phyloP scores from a whole-genome alignment of 2,888 invertebrate genomes.

The Clunio marinus region DNA sequence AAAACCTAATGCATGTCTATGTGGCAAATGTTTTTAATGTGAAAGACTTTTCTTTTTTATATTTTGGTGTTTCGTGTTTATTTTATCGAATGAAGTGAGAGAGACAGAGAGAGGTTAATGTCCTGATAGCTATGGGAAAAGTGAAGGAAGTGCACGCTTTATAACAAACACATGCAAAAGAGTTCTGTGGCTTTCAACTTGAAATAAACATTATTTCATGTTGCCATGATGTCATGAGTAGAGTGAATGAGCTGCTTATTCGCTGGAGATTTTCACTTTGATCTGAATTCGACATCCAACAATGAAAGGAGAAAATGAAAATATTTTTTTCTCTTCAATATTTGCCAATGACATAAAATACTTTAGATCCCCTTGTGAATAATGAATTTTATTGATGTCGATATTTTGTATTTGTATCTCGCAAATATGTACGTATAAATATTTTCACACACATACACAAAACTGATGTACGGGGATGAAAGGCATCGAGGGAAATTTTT shows the following conservation, averaged over 20 bases:
- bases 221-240: no score
- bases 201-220: no score
- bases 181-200: no score
- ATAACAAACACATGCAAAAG: constrained; percentile 9
- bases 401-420: constrained; percentile 5
- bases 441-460: not conserved
- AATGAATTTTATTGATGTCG: constrained; percentile 19
- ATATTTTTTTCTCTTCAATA: no score
- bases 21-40: constrained; percentile 23
- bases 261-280: no score
- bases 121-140: constrained; percentile 7
- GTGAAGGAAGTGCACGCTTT: not conserved
- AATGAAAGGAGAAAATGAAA: no score
- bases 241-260: no score
- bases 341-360: no score
- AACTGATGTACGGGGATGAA: not conserved
- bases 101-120: constrained; percentile 8
- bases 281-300: no score
- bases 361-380: constrained; percentile 16
- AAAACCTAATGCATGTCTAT: not conserved
- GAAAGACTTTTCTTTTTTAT: not conserved
- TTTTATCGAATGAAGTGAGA: constrained; percentile 1
- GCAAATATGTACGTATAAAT: no score
- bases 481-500: not conserved
- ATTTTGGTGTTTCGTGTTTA: constrained; percentile 8